phyloP scores from a whole-genome alignment of 2,888 invertebrate species.

The Unio pictorum region DNA sequence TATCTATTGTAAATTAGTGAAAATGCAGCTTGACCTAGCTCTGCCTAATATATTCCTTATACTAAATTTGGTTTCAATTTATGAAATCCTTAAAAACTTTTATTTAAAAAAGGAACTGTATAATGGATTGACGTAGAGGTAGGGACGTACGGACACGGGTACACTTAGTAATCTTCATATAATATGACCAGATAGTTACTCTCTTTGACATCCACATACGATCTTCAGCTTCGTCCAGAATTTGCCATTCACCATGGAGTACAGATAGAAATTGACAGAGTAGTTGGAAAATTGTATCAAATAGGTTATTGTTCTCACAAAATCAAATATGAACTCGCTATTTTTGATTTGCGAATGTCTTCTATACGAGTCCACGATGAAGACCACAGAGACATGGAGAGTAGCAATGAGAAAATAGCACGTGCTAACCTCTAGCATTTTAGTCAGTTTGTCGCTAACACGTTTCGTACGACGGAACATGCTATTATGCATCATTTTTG shows the following conservation, averaged over 20 bases:
- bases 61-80: no score
- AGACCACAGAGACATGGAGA: slow-evolving; percentile 38
- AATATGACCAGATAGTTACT: slow-evolving; percentile 16
- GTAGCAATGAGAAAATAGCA: slow-evolving; percentile 41
- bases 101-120: no score
- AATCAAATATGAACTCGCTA: slow-evolving; percentile 22
- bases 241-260: slow-evolving; percentile 36
- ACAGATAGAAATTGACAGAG: slow-evolving; percentile 46
- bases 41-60: no score
- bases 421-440: slow-evolving; percentile 38
- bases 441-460: slow-evolving; percentile 36
- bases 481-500: slow-evolving; percentile 20
- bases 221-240: slow-evolving; percentile 26
- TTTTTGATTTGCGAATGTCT: slow-evolving; percentile 11
- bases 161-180: no score
- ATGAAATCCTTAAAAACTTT: no score
- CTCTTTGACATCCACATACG: slow-evolving; percentile 18
- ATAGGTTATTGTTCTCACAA: slow-evolving; percentile 33
- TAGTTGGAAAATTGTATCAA: slow-evolving; percentile 40
- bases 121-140: no score
- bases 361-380: slow-evolving; percentile 42
- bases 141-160: no score
- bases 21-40: no score
- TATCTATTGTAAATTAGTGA: no score
- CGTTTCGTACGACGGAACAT: slow-evolving; percentile 14